Evolutionary conservation across 2,888 invertebrate genomes (phyloP).

Genomic region (Fragum whitleyi): DNA sequence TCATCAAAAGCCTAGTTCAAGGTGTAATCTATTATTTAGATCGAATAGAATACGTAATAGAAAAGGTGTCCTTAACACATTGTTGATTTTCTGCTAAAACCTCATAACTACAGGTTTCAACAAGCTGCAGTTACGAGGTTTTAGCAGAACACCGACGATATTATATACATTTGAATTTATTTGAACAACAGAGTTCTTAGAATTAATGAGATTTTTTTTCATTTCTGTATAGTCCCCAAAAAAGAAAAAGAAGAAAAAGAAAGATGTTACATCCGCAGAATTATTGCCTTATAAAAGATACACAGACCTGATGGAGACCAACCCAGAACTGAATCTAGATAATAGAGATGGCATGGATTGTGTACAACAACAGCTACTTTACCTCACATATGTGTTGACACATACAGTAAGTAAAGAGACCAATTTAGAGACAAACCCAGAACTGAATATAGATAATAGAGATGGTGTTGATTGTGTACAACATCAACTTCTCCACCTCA

Average conservation of each 20-base stretch:
- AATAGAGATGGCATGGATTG: background rate
- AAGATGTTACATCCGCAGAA: background rate
- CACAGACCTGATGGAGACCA: background rate
- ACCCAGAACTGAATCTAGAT: background rate
- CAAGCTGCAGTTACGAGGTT: too few species aligned
- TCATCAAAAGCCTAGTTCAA: too few species aligned
- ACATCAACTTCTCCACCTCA: slow-evolving; percentile 5
- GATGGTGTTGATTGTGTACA: background rate
- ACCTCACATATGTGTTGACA: slow-evolving; percentile 5
- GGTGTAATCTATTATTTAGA: too few species aligned
- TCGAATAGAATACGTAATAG: too few species aligned
- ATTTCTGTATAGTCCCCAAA: background rate
- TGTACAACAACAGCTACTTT: background rate
- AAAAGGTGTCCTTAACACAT: too few species aligned
- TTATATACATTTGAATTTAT: too few species aligned
- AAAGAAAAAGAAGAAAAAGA: slow-evolving; percentile 2
- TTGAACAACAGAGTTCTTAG: too few species aligned
- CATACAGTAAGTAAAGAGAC: slow-evolving; percentile 1
- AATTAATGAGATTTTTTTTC: too few species aligned
- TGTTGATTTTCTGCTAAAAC: too few species aligned
- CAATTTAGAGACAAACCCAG: background rate
- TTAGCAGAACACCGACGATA: too few species aligned
- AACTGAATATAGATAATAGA: background rate
- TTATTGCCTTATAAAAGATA: slow-evolving; percentile 14
- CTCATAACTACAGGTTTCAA: too few species aligned